Evolutionary conservation across 2,113 vertebrate genomes (phyloP).

Genomic region (Peromyscus maniculatus): DNA sequence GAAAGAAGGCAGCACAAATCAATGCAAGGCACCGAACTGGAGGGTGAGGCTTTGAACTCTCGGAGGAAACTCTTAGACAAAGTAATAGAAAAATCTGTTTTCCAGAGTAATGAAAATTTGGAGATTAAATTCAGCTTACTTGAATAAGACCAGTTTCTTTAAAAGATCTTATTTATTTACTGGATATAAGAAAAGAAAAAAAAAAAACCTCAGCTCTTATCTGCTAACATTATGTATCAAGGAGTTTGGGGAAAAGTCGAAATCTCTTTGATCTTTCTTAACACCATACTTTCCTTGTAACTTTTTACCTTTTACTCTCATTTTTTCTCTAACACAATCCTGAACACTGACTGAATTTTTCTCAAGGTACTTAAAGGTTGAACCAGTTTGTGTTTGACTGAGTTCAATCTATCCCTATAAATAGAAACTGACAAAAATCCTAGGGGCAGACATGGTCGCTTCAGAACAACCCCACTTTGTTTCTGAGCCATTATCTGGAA

Average conservation of each 20-base stretch:
- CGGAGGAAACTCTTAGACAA: not conserved
- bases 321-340: not conserved
- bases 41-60: not conserved
- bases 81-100: not conserved
- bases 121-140: not conserved
- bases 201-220: not conserved
- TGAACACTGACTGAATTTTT: not conserved
- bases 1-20: not conserved
- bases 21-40: not conserved
- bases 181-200: not conserved
- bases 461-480: not conserved
- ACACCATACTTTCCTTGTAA: not conserved
- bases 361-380: not conserved
- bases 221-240: not conserved
- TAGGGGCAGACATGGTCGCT: accelerated
- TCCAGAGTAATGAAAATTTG: not conserved
- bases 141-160: not conserved
- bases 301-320: no score
- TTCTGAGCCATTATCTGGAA: not conserved
- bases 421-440: accelerated
- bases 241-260: not conserved
- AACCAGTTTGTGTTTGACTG: not conserved
- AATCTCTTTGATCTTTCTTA: not conserved
- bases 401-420: not conserved
- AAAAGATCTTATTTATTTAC: not conserved